Evolutionary conservation across 2,113 vertebrate species (phyloP).

Genomic region (Mormyrus lacerda): DNA sequence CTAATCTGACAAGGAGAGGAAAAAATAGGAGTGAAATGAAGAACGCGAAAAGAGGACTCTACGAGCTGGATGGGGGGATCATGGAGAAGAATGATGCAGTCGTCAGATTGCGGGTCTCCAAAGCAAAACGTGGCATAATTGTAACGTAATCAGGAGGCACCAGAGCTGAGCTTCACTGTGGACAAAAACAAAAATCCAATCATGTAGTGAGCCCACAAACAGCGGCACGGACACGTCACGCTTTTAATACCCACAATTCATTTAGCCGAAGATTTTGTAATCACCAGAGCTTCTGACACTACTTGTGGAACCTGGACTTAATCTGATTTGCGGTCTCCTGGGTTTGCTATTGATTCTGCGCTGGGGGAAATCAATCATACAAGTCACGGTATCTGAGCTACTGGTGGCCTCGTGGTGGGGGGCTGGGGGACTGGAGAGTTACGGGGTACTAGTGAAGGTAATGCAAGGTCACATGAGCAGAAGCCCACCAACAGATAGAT

Average conservation of each 20-base stretch:
- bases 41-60: not conserved
- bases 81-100: no score
- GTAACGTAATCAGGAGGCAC: not conserved
- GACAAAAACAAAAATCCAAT: not conserved
- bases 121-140: not conserved
- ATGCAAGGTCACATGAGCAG: not conserved
- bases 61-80: not conserved
- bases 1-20: not conserved
- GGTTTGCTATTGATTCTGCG: slow-evolving; percentile 49
- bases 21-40: not conserved
- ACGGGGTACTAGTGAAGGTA: slow-evolving; percentile 23
- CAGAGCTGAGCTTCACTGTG: not conserved
- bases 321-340: slow-evolving; percentile 31
- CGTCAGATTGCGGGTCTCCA: not conserved
- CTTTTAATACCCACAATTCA: slow-evolving; percentile 1
- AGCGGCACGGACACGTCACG: not conserved
- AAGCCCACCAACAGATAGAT: not conserved
- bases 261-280: slow-evolving; percentile 3
- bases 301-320: slow-evolving; percentile 16
- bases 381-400: slow-evolving; percentile 48
- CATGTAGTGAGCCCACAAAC: not conserved
- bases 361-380: slow-evolving; percentile 54
- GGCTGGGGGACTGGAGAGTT: slow-evolving; percentile 9
- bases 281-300: slow-evolving; percentile 20
- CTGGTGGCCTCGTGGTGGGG: slow-evolving; percentile 34